Evolutionary conservation across 1,140 invertebrate genomes (phyloP).

Genomic region (Lepidurus apus): DNA sequence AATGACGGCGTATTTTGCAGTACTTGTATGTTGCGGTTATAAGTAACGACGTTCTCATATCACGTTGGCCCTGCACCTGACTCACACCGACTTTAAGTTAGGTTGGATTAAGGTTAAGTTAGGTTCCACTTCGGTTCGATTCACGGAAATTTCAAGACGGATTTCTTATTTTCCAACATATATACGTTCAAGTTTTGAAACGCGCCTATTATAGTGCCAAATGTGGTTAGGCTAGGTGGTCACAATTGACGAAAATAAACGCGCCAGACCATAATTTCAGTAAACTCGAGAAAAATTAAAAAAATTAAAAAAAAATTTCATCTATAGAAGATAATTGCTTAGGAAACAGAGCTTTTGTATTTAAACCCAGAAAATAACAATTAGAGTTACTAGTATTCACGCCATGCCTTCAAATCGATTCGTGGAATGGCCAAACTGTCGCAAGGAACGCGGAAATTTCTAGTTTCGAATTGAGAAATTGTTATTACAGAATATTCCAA

Average conservation of each 20-base stretch:
- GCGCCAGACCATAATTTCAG: too few species aligned
- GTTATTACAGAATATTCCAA: not conserved
- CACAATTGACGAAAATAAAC: too few species aligned
- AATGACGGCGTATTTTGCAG: slow-evolving; percentile 32
- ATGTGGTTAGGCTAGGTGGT: too few species aligned
- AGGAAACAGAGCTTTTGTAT: not conserved
- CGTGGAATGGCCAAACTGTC: slow-evolving; percentile 45
- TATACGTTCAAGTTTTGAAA: too few species aligned
- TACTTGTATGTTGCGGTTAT: slow-evolving; percentile 25
- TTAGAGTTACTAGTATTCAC: not conserved
- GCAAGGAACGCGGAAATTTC: slow-evolving; percentile 72
- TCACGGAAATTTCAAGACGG: too few species aligned
- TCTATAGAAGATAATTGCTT: too few species aligned
- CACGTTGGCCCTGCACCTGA: not conserved
- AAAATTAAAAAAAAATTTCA: too few species aligned
- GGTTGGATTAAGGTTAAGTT: too few species aligned
- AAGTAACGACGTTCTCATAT: not conserved
- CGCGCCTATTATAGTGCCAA: too few species aligned
- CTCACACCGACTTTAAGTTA: not conserved
- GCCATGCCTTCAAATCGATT: slow-evolving; percentile 48
- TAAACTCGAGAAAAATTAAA: too few species aligned
- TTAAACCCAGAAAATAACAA: not conserved
- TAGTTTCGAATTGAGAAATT: slow-evolving; percentile 39
- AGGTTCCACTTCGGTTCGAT: too few species aligned
- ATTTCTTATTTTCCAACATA: too few species aligned